phyloP scores from a whole-genome alignment of 2,797 vertebrate species.

The Hemibagrus guttatus region DNA sequence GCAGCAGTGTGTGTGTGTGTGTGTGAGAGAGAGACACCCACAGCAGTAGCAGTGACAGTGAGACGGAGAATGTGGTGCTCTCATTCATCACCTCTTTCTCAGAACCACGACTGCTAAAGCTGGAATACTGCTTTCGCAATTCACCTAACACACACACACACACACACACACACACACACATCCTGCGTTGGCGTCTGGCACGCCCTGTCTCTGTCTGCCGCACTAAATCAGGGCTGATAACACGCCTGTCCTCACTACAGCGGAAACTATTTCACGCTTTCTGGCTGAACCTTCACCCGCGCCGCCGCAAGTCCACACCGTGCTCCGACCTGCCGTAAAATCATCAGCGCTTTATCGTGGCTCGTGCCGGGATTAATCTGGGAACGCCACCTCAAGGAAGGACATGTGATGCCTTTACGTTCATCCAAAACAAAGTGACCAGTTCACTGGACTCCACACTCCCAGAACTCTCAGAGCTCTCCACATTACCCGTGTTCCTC shows the following conservation, averaged over 20 bases:
- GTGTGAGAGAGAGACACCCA: neutral
- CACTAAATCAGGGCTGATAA: slow-evolving; percentile 45
- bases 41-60: neutral
- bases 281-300: neutral
- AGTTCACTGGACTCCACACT: neutral
- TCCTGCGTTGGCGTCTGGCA: slow-evolving; percentile 45
- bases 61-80: slow-evolving; percentile 2
- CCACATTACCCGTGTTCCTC: neutral
- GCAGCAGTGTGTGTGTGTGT: slow-evolving; percentile 32
- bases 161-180: slow-evolving; percentile 48
- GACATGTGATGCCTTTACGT: neutral
- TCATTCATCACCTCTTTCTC: slow-evolving; percentile 36
- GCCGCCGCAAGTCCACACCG: neutral
- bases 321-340: neutral
- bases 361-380: neutral
- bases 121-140: slow-evolving; percentile 34
- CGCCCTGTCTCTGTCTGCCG: slow-evolving; percentile 29
- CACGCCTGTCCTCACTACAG: slow-evolving; percentile 24
- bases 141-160: slow-evolving; percentile 43
- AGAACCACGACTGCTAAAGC: slow-evolving; percentile 59
- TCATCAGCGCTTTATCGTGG: neutral
- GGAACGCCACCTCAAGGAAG: neutral
- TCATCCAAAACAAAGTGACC: neutral
- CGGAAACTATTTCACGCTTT: slow-evolving; percentile 16
- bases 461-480: too few relatives aligned